Evolutionary conservation across 2,888 invertebrate genomes (phyloP).

Genomic region (Nasonovia ribisnigri): DNA sequence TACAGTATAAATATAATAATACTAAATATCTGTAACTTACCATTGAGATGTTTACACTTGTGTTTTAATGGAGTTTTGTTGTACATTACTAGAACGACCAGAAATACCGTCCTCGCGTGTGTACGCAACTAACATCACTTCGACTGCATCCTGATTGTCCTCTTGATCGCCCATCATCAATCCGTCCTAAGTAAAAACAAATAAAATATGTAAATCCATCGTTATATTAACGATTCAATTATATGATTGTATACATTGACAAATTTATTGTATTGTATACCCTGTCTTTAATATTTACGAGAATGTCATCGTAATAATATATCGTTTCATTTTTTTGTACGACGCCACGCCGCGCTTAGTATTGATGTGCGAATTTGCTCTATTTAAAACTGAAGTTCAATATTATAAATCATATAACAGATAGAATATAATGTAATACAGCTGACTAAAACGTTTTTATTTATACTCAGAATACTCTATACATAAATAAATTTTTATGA

Average conservation of each 20-base stretch:
- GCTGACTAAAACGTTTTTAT: neutral
- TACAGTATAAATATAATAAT: neutral
- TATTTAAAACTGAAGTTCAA: neutral
- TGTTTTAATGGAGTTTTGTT: constrained; percentile 55
- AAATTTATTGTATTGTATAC: neutral
- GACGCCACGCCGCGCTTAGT: neutral
- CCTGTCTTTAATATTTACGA: neutral
- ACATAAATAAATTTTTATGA: neutral
- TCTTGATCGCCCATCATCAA: constrained; percentile 63
- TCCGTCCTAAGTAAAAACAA: constrained; percentile 36
- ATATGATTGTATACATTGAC: neutral
- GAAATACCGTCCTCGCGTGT: constrained; percentile 67
- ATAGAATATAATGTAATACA: neutral
- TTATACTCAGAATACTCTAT: neutral
- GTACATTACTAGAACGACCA: constrained; percentile 64
- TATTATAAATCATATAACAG: neutral
- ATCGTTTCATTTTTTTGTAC: neutral
- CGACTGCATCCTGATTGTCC: constrained; percentile 68
- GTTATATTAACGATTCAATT: neutral
- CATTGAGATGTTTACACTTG: constrained; percentile 51
- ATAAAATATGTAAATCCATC: neutral
- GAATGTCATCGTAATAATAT: neutral
- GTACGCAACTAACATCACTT: constrained; percentile 68
- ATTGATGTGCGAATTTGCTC: neutral
- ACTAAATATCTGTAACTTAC: neutral